phyloP scores from a whole-genome alignment of 2,113 vertebrate genomes.

The Balaenoptera acutorostrata region DNA sequence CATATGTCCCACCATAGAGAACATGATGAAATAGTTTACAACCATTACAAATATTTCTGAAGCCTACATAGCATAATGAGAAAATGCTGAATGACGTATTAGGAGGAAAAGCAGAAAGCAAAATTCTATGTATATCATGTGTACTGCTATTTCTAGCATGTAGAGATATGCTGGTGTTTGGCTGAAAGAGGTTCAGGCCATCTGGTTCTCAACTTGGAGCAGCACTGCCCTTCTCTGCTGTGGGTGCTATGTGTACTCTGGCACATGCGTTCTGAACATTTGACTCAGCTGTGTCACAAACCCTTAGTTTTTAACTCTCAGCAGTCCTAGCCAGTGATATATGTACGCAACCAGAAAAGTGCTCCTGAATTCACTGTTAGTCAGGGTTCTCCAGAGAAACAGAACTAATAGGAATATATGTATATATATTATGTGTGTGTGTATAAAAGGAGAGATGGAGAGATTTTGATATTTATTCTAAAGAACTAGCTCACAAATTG shows the following conservation, averaged over 20 bases:
- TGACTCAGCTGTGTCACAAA: background rate
- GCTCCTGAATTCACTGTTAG: background rate
- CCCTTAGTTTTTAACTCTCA: background rate
- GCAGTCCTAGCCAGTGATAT: background rate
- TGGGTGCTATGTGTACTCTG: background rate
- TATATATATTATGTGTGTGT: background rate
- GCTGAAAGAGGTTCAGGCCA: background rate
- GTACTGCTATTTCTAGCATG: background rate
- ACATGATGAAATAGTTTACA: background rate
- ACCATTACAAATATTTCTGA: background rate
- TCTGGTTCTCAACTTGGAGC: background rate
- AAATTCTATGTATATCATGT: background rate
- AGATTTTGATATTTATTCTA: background rate
- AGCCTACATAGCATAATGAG: background rate
- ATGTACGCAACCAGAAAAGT: background rate
- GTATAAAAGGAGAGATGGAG: background rate
- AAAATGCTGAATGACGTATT: background rate
- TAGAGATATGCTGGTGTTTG: background rate
- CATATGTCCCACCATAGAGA: background rate
- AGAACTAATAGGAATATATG: background rate
- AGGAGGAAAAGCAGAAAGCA: background rate
- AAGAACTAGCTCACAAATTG: background rate
- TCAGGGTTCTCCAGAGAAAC: background rate
- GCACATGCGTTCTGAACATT: background rate
- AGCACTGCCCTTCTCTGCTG: background rate